Base-by-base conservation (phyloP, 2,888 invertebrate genomes). In the Cantharis nigra region DNA sequence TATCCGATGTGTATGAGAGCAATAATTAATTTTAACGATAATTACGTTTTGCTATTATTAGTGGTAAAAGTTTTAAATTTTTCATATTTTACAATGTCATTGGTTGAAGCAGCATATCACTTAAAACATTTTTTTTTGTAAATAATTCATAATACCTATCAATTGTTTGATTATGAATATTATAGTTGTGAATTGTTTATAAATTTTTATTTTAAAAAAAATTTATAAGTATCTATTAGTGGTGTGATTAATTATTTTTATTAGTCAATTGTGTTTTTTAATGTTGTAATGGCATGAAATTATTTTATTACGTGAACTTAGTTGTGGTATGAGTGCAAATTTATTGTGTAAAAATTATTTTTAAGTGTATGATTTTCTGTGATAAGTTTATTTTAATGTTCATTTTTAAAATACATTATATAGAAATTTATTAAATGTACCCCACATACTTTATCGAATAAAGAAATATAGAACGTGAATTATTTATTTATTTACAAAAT, bases 1-100 rank as follows among this genome's bases (percentile, higher is more conserved):
- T 49, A 28, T 33, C 69, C 33, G 49, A 14, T 70, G 77, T 78
- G 77, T 78, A 74, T 74, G 49, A 64, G 63, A 69, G 77, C 74
- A 78, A 78, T 78, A 74, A 74, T 74, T 71, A 74, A 72, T 74
- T 74, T 23, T 77, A 77, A 33, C 11, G 71, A 49, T 72, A 33
- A 28, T 49, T 49, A 49, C n/a, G 67, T 77, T 71, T 71, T 77
- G 63, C 63, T 69, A 33, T 69, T 49, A 49, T 49, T 69, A 49
- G 65, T 69, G 69, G 63, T 63, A 71, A 18, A 18, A 49, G 4
- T 49, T 49, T 49, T 49, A 2, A 49, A 49, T n/a, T 49, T 33
- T 49, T 49, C 49, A n/a, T 49, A 49, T 49, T 49, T 49, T 49
- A n/a, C 13, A 20, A 49, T 5, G 49, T 49, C 49, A 49, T 13